Percentiles rank a stretch among this genome's conserved stretches.
phyloP scores from a whole-genome alignment of 1,140 invertebrate species.

The Drusus annulatus region DNA sequence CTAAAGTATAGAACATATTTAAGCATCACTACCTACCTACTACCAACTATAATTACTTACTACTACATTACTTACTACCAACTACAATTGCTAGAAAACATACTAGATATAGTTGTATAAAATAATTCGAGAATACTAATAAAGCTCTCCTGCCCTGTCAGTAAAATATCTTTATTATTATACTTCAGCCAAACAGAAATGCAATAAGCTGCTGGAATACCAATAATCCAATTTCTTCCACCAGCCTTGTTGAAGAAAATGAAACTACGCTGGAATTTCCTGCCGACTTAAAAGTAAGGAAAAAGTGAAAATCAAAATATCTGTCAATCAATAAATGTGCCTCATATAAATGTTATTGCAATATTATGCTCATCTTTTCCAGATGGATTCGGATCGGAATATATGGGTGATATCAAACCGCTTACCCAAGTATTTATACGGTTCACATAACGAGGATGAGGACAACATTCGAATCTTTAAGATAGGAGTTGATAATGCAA shows the following conservation, averaged over 20 bases:
- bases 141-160: background rate
- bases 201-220: conserved; percentile 70
- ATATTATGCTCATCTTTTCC: conserved; percentile 43
- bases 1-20: background rate
- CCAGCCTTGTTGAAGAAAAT: conserved; percentile 22
- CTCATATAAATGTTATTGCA: background rate
- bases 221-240: conserved; percentile 55
- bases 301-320: background rate
- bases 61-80: too few relatives aligned
- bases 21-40: too few relatives aligned
- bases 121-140: too few relatives aligned
- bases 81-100: too few relatives aligned
- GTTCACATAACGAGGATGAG: conserved; percentile 68
- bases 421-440: conserved; percentile 75
- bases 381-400: conserved; percentile 71
- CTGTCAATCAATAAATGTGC: too few relatives aligned
- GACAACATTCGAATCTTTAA: conserved; percentile 65
- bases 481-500: conserved; percentile 21
- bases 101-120: too few relatives aligned
- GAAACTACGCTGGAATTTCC: conserved; percentile 57
- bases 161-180: background rate
- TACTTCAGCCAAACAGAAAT: conserved; percentile 63
- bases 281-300: conserved; percentile 68
- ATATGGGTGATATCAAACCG: conserved; percentile 79
- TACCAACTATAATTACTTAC: too few relatives aligned